A percentile compares a stretch with the other conserved stretches of the same genome.
Evolutionary conservation across 1,140 invertebrate genomes (phyloP).

Genomic region (Lasioglossum albipes): DNA sequence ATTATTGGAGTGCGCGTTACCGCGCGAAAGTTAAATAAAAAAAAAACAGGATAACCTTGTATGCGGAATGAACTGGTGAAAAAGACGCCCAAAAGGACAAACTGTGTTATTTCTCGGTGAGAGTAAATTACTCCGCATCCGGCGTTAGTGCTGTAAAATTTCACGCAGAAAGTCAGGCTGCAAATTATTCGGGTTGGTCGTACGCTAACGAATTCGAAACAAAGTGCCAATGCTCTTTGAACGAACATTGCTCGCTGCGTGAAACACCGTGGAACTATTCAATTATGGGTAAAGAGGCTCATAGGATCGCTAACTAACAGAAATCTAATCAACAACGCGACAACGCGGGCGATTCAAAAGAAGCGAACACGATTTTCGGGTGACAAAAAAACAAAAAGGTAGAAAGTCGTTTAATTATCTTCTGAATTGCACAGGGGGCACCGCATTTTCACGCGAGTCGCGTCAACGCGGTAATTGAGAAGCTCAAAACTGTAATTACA

Average conservation of each 20-base stretch:
- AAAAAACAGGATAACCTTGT: too few species aligned
- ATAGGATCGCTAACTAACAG: not conserved
- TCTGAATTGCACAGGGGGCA: conserved; percentile 27
- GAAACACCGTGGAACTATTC: not conserved
- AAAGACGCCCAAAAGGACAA: too few species aligned
- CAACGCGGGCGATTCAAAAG: not conserved
- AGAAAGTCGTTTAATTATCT: conserved; percentile 53
- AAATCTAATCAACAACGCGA: not conserved
- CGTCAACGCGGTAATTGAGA: conserved; percentile 54
- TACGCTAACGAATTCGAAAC: not conserved
- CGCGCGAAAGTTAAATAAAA: too few species aligned
- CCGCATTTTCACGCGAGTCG: conserved; percentile 3
- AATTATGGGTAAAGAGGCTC: not conserved
- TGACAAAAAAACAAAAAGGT: conserved; percentile 18
- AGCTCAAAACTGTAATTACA: conserved; percentile 58
- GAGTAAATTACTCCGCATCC: too few species aligned
- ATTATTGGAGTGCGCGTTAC: too few species aligned
- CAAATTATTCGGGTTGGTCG: not conserved
- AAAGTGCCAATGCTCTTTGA: not conserved
- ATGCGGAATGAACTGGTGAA: too few species aligned
- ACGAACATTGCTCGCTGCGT: not conserved
- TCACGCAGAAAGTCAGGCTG: too few species aligned
- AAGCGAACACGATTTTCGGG: not conserved
- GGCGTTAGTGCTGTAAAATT: too few species aligned
- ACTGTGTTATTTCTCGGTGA: too few species aligned